phyloP scores from a whole-genome alignment of 2,113 vertebrate genomes.

The Calidris pygmaea region DNA sequence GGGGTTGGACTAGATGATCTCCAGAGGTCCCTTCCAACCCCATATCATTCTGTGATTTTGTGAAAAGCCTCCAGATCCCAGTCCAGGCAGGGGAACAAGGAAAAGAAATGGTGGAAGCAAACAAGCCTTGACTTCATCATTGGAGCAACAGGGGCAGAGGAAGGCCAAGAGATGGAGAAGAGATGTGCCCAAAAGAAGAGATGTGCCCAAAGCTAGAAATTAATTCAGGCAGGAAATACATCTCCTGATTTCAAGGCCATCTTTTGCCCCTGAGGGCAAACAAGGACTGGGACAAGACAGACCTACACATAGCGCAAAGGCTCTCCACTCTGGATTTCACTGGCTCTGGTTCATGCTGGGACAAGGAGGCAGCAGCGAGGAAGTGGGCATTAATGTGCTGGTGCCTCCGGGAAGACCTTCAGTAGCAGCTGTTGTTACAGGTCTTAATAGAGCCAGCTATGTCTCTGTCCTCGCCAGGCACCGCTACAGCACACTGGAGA shows the following conservation, averaged over 20 bases:
- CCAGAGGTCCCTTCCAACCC: too few relatives aligned
- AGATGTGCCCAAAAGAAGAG: not conserved
- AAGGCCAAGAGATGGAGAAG: too few relatives aligned
- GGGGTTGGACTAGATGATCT: too few relatives aligned
- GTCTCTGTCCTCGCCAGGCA: too few relatives aligned
- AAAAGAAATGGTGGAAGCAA: not conserved
- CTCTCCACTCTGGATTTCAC: not conserved
- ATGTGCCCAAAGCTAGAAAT: not conserved
- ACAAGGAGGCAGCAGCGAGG: fast-evolving
- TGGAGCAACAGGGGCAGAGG: not conserved
- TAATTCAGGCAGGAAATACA: not conserved
- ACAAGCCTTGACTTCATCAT: not conserved
- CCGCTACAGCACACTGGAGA: too few relatives aligned
- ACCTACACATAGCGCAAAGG: not conserved
- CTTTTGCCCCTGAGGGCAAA: not conserved
- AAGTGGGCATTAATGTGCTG: fast-evolving
- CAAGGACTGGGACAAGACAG: not conserved
- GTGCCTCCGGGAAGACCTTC: not conserved
- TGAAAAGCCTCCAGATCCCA: not conserved
- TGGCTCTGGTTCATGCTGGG: not conserved
- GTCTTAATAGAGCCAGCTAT: too few relatives aligned
- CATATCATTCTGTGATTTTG: too few relatives aligned
- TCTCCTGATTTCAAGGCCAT: not conserved
- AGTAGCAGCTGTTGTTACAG: too few relatives aligned
- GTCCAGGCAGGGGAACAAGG: not conserved